These are phyloP conservation scores for Amphilophus citrinellus DNA, from an alignment of 2,113 vertebrate species.

Conservation along the genomic window DNA sequence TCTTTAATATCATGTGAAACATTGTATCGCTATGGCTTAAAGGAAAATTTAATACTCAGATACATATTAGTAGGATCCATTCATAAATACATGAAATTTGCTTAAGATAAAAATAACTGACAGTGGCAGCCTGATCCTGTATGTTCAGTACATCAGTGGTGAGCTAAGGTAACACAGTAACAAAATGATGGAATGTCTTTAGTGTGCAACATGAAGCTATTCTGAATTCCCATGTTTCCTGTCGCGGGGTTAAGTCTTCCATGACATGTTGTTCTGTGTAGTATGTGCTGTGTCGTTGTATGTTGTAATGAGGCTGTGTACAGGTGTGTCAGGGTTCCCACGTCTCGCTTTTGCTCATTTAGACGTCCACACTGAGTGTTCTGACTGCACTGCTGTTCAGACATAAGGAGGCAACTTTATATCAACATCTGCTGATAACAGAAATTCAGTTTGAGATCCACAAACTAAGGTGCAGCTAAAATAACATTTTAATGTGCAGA, in stretches of 20 bases:
- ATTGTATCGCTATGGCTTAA: background rate
- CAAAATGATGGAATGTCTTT: background rate
- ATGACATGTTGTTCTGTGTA: conserved; percentile 15
- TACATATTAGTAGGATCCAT: background rate
- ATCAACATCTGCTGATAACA: background rate
- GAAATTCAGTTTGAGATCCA: background rate
- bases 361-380: background rate
- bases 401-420: background rate
- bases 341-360: background rate
- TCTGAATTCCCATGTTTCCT: conserved; percentile 59
- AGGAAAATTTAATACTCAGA: background rate
- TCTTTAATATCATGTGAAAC: background rate
- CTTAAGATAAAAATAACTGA: background rate
- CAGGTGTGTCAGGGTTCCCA: conserved; percentile 42
- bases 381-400: background rate
- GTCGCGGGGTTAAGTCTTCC: conserved; percentile 55
- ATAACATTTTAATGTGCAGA: background rate
- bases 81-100: background rate
- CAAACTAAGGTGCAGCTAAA: background rate
- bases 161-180: conserved; percentile 11
- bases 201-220: conserved; percentile 40
- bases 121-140: background rate
- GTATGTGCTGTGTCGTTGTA: conserved; percentile 60
- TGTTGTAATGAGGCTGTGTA: conserved; percentile 63
- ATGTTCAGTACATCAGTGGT: background rate